phyloP scores from a whole-genome alignment of 2,888 invertebrate species.

The Lasioglossum figueresi region DNA sequence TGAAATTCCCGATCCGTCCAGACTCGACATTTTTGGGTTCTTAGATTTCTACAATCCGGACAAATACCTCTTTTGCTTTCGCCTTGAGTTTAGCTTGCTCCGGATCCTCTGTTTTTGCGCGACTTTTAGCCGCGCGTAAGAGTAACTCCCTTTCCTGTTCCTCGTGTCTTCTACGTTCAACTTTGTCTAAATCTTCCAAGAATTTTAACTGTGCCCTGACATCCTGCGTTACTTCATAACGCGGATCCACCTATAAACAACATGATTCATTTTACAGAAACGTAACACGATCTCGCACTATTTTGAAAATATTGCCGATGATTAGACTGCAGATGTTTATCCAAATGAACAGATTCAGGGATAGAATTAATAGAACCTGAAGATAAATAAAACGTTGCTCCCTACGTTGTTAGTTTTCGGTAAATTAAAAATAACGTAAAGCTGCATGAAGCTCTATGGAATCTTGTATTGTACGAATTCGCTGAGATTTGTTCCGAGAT shows the following conservation, averaged over 20 bases:
- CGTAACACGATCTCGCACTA: neutral
- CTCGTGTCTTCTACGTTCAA: slow-evolving; percentile 97
- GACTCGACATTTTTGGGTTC: neutral
- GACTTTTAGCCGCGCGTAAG: slow-evolving; percentile 96
- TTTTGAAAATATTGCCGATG: slow-evolving; percentile 26
- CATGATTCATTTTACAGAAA: slow-evolving; percentile 2
- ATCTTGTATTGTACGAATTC: neutral
- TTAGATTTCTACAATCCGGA: neutral
- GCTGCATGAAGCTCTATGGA: slow-evolving; percentile 1
- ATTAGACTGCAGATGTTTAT: slow-evolving; percentile 13
- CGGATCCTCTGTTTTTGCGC: slow-evolving; percentile 98
- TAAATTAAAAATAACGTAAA: slow-evolving; percentile 11
- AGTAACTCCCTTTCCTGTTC: slow-evolving; percentile 98
- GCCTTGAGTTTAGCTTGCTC: slow-evolving; percentile 99
- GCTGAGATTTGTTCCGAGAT: neutral
- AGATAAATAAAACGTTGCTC: neutral
- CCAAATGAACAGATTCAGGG: neutral
- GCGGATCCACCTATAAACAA: slow-evolving; percentile 89
- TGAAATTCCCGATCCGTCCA: neutral
- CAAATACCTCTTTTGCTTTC: slow-evolving; percentile 91
- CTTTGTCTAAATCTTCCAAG: slow-evolving; percentile 97
- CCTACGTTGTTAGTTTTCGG: neutral
- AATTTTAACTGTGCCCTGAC: slow-evolving; percentile 97
- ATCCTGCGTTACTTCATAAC: slow-evolving; percentile 95
- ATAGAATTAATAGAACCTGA: neutral